Base-by-base conservation (phyloP, 2,888 invertebrate species). In the Phengaris arion region DNA sequence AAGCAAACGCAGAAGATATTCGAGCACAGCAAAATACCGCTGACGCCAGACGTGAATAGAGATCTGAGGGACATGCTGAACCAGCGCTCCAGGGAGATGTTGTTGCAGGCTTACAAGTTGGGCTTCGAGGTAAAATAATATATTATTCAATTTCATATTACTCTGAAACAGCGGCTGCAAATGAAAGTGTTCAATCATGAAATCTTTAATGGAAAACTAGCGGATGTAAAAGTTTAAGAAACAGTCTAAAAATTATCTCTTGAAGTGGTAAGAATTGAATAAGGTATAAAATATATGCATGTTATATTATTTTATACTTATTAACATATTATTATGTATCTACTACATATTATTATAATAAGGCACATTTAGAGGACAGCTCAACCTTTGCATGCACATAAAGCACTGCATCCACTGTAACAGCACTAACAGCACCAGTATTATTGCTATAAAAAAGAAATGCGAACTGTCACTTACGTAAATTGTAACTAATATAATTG, bases 21-120 rank as follows among this genome's bases (percentile, higher is more conserved):
- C 78, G 83, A 85, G 77, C 82, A 83, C 8, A 88, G 87, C 57
- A 77, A 79, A 22, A 77, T 83, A n/a, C 77, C 51, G 12, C 75
- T 12, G 73, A 74, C 72, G 73, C 57, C 45, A 77, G 83, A 83
- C 68, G 55, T 82, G 77, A 79, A 79, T n/a, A 80, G 79, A 54
- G 89, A 89, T 35, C 74, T 84, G 52, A 78, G 80, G 4, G 91
- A 91, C 74, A 81, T 85, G 3, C 83, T 90, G 57, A 81, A 82
- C 54, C 85, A 86, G 2, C 77, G 92, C 1, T 85, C 91, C 7
- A 78, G 92, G 0, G 92, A 93, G 74, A 84, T 93, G 57, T 81
- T 98, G 79, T 96, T 98, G 90, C 97, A 98, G 87, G 97, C 97
- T 75, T 98, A 96, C 89, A 96, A 97, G 86, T 97, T 98, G 84